A percentile compares a stretch with the other conserved stretches of the same genome.
Conservation (phyloP, 2,113 vertebrate genomes). For the Nannobrachium achirus region DNA sequence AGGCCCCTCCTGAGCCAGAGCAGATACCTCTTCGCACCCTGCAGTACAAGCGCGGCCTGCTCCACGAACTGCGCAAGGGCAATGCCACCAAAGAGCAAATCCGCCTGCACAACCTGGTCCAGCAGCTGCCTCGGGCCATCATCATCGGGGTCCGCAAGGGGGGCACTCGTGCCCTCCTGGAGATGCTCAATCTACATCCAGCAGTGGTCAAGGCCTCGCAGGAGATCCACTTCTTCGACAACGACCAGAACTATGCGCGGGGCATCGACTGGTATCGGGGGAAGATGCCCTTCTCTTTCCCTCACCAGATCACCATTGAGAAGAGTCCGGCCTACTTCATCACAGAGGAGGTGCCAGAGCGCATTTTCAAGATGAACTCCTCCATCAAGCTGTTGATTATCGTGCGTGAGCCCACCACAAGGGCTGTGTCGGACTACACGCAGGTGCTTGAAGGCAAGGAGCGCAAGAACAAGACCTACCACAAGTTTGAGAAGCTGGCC, state of each 20-base stretch:
- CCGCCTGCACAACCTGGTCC: constrained; percentile 87
- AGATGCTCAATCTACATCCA: constrained; percentile 96
- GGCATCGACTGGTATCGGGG: constrained; percentile 95
- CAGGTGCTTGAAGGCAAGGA: constrained; percentile 96
- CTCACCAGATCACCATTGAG: constrained; percentile 96
- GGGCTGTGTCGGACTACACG: constrained; percentile 96
- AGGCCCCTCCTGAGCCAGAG: constrained; percentile 76
- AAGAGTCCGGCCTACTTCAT: constrained; percentile 98
- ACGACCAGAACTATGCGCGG: constrained; percentile 92
- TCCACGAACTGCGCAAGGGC: constrained; percentile 88
- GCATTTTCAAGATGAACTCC: constrained; percentile 98
- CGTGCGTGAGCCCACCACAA: constrained; percentile 93
- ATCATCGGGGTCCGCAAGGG: constrained; percentile 97
- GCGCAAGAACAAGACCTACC: constrained; percentile 96
- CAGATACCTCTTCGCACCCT: constrained; percentile 86
- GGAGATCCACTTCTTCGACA: constrained; percentile 98
- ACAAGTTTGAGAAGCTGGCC: constrained; percentile 94
- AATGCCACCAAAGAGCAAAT: constrained; percentile 90
- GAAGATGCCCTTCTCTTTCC: constrained; percentile 97
- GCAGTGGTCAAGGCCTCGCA: constrained; percentile 96
- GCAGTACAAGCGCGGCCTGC: constrained; percentile 88
- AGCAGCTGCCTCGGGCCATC: constrained; percentile 94
- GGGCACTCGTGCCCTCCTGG: constrained; percentile 92
- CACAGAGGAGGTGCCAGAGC: constrained; percentile 94
- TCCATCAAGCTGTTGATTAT: constrained; percentile 96